Evolutionary conservation across 2,888 invertebrate genomes (phyloP), one percentile per base, ranked within the genome.

Genomic region (Lochmaea crataegi): DNA sequence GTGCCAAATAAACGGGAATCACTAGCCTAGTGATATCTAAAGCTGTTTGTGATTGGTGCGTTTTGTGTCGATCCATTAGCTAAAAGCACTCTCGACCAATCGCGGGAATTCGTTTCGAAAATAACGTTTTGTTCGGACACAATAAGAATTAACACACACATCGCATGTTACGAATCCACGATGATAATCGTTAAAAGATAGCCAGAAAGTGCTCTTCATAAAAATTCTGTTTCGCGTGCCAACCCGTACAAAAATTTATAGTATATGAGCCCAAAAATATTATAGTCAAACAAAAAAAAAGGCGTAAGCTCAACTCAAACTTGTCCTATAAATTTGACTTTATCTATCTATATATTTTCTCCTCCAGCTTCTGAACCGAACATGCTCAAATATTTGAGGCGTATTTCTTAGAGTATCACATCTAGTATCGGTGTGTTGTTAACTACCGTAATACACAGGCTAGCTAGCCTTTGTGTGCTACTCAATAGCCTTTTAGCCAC

Each of bases 51-150:
- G 85, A 85, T 85, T 85, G 84, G 85, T 76, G 78, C 78, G 80
- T 80, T 84, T 83, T 83, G 81, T 82, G 80, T 83, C 79, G 83
- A 84, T 84, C 85, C 85, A 86, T 86, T 86, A 86, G 83, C 82
- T 85, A 84, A 84, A 84, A 84, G 85, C 83, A 79, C 76, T 71
- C 76, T 79, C 82, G 80, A 75, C 85, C 85, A 84, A 85, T 85
- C 81, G 84, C 84, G 83, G 82, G 82, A 79, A 79, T 76, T 80
- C 80, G 80, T 80, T 63, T 77, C 77, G 77, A 82, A 84, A 84
- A 85, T 84, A 85, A 82, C 85, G 84, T 85, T 85, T 85, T 85
- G 85, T 85, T 74, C 81, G 77, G 83, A 85, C 85, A 84, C 83
- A 80, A 79, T 78, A 82, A 81, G 83, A 84, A 85, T 85, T 81